Conservation (phyloP, 2,797 vertebrate genomes). For the Sarcophilus harrisii region DNA sequence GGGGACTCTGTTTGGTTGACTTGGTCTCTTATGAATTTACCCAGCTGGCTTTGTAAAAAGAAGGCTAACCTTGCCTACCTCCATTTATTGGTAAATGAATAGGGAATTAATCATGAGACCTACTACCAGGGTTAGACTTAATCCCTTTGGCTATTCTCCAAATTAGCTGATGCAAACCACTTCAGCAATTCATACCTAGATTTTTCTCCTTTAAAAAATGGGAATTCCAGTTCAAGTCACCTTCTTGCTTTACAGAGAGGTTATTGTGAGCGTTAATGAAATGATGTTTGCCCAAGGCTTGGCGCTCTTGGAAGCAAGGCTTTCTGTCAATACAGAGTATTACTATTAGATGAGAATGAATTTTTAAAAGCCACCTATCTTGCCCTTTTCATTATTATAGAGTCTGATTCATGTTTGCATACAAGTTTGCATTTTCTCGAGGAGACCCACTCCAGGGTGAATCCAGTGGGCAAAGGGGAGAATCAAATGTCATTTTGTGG, state of each 20-base stretch:
- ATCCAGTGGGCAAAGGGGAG: background rate
- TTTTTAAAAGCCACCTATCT: conserved; percentile 72
- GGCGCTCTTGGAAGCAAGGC: background rate
- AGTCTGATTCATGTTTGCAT: conserved; percentile 18
- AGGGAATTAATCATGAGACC: background rate
- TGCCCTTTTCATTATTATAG: conserved; percentile 40
- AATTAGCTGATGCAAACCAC: rapidly evolving
- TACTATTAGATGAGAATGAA: conserved; percentile 72
- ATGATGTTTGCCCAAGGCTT: conserved; percentile 64
- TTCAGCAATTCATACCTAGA: background rate
- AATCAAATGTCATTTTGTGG: background rate
- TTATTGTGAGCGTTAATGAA: conserved; percentile 41
- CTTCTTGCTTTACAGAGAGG: conserved; percentile 6
- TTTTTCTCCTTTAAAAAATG: background rate
- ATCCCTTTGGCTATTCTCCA: background rate
- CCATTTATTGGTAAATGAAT: background rate
- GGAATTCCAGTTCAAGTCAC: conserved; percentile 2
- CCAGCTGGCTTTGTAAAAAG: background rate
- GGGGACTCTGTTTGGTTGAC: background rate
- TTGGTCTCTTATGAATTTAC: background rate
- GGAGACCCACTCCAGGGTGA: background rate
- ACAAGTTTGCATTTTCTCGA: background rate
- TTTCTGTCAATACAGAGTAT: conserved; percentile 68
- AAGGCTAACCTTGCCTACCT: background rate
- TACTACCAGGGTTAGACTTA: background rate